Conservation (phyloP, 2,888 invertebrate genomes). For the Ophion ellenae region DNA sequence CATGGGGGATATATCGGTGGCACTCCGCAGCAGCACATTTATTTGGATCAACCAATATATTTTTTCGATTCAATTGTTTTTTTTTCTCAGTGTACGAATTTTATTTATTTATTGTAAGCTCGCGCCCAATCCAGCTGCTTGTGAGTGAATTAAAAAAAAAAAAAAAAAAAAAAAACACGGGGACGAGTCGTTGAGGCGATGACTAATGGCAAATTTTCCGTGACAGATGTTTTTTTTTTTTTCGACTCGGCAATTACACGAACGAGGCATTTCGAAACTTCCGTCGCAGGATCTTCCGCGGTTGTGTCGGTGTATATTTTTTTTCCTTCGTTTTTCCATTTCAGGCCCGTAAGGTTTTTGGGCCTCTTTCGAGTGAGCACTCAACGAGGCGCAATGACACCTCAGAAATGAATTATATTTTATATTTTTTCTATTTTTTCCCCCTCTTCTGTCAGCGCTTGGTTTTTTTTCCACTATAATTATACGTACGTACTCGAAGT, state of each 20-base stretch:
- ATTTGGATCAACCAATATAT: too few relatives aligned
- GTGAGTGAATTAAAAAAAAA: background rate
- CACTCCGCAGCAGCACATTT: too few relatives aligned
- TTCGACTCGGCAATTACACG: conserved; percentile 12
- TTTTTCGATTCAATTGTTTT: too few relatives aligned
- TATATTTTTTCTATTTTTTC: conserved; percentile 2
- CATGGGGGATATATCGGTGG: too few relatives aligned
- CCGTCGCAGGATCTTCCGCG: conserved; percentile 62
- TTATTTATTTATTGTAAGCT: too few relatives aligned
- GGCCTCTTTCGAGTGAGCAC: background rate
- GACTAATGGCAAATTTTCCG: conserved; percentile 46
- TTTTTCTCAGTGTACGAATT: too few relatives aligned
- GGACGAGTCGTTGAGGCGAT: conserved; percentile 18
- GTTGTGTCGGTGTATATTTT: conserved; percentile 6
- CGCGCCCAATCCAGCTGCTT: too few relatives aligned
- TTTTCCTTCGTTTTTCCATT: background rate
- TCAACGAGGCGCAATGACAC: conserved; percentile 37
- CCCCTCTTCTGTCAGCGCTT: background rate
- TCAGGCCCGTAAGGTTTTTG: too few relatives aligned
- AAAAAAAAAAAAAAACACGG: conserved; percentile 1
- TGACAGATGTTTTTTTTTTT: conserved; percentile 42
- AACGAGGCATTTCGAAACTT: conserved; percentile 55
- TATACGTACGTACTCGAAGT: background rate
- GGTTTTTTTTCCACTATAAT: conserved; percentile 6
- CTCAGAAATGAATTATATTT: conserved; percentile 23